Evolutionary conservation across 2,797 vertebrate genomes (phyloP), one percentile per base, ranked within the genome.

Genomic region (Gobionotothen gibberifrons): DNA sequence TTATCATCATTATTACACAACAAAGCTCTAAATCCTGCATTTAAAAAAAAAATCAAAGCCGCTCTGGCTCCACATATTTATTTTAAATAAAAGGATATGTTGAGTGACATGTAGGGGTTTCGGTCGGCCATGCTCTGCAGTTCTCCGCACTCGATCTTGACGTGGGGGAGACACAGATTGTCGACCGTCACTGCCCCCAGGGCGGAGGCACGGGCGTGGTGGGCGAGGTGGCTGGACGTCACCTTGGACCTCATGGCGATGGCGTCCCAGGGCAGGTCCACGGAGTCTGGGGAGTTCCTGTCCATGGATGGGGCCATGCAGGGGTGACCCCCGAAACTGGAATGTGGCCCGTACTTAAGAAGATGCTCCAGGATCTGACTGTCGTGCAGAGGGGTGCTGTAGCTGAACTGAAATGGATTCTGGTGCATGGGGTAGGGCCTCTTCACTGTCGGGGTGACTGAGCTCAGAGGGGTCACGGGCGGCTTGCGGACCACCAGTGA

Each of bases 61-160:
- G 4, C 2, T 39, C n/a, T 26, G 16, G 19, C 51, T 73, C 16
- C 4, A 12, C 13, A 10, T 22, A 22, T 57, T 57, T 48, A 3
- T 51, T 47, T 16, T 4, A 29, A 16, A 39, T 79, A 52, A 97
- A 98, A 99, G 98, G 98, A 98, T 99, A 99, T 95, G 76, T 94
- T 96, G 86, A 95, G 91, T 0, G 95, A 93, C 88, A 96, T 82
- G 70, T 96, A 96, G 70, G 95, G 86, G 51, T 83, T 92, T 9
- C 89, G 76, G 0, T 96, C 95, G 0, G 90, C 88, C 76, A 77
- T 83, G 64, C 92, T 90, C 87, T 93, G 95, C 87, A 94, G 93
- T 12, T 95, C 93, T 0, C 92, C 60, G 0, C 85, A 85, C 87
- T 96, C 94, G n/a, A 94, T 92, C 88, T 97, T 97, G 72, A 95